Evolutionary conservation across 2,797 vertebrate species (phyloP).

Genomic region (Dicrostonyx torquatus): DNA sequence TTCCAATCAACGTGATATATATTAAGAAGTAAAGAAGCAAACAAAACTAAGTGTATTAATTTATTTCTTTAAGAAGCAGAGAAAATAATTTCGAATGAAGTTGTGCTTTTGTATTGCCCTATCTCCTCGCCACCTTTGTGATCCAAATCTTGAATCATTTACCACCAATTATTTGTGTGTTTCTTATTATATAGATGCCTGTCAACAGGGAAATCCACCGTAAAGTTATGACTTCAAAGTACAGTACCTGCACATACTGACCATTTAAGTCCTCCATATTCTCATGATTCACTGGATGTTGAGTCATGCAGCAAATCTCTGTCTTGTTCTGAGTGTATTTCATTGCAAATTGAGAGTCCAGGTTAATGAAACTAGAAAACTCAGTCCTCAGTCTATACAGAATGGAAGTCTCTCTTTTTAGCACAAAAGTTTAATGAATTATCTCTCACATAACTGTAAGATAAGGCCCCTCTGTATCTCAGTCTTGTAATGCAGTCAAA

Average conservation of each 20-base stretch:
- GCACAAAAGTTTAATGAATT: neutral
- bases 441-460: neutral
- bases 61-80: neutral
- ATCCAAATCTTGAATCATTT: neutral
- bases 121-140: neutral
- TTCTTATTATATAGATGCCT: neutral
- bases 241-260: too few relatives aligned
- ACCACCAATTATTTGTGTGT: neutral
- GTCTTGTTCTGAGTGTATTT: rapidly evolving
- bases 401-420: neutral
- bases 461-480: neutral
- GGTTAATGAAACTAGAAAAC: neutral
- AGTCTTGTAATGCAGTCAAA: neutral
- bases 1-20: neutral
- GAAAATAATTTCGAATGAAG: neutral
- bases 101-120: neutral
- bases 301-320: rapidly evolving
- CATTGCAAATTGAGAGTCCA: neutral
- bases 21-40: neutral
- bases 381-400: neutral
- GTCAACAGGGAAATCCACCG: neutral
- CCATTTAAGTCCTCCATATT: neutral
- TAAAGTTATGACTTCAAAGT: neutral
- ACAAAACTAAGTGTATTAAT: neutral
- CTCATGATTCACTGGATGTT: neutral